A percentile compares a stretch with the other conserved stretches of the same genome.
Conservation (phyloP, 1,140 invertebrate species). For the Hyposmocoma kahamanoa region DNA sequence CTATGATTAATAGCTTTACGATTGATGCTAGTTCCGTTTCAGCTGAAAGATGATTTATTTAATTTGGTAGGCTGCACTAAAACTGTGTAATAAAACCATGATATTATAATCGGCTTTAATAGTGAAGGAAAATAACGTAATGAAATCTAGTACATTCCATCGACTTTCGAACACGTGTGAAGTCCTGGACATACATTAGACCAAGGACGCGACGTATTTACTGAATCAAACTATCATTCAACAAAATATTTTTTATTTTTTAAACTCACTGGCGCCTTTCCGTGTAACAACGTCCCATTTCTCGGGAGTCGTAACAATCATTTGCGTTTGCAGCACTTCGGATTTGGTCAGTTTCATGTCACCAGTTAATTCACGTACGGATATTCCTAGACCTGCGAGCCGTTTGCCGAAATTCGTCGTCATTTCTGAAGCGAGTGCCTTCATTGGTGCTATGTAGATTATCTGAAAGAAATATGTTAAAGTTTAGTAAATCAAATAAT, state of each 20-base stretch:
- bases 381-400: conserved; percentile 83
- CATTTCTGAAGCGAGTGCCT: conserved; percentile 99
- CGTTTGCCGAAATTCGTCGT: conserved; percentile 93
- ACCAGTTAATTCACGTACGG: conserved; percentile 95
- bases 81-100: no score
- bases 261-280: conserved; percentile 83
- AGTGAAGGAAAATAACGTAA: no score
- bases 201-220: no score
- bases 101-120: no score
- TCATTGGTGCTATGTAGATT: conserved; percentile 99
- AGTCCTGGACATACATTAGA: no score
- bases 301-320: conserved; percentile 98
- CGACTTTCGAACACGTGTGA: no score
- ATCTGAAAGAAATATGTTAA: no score
- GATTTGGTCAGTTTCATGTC: conserved; percentile 98
- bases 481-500: no score
- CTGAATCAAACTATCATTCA: no score
- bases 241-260: conserved; percentile 8
- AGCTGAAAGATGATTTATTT: conserved; percentile 78
- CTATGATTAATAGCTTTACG: conserved; percentile 96
- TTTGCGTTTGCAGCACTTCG: conserved; percentile 97
- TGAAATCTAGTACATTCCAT: no score
- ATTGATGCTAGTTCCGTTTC: conserved; percentile 93
- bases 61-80: no score
- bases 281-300: conserved; percentile 99